phyloP scores from a whole-genome alignment of 2,113 vertebrate species.

The Cepphus grylle region DNA sequence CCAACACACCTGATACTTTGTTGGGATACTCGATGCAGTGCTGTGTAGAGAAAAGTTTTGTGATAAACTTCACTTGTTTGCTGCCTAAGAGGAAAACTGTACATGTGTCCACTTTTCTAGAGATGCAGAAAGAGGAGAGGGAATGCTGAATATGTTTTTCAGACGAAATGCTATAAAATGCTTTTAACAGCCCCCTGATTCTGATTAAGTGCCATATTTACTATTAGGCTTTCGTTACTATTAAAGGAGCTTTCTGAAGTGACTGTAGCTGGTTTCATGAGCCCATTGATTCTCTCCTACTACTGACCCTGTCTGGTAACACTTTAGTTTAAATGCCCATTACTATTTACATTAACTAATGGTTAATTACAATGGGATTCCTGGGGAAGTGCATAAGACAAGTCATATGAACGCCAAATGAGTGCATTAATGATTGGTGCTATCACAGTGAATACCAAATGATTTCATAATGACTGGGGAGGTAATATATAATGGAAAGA shows the following conservation, averaged over 20 bases:
- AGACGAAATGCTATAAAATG: background rate
- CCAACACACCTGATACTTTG: background rate
- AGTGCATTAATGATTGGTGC: constrained; percentile 74
- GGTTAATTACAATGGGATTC: constrained; percentile 76
- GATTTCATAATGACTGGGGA: constrained; percentile 75
- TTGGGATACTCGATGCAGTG: background rate
- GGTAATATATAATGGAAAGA: constrained; percentile 69
- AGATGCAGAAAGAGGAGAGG: background rate
- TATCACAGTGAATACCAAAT: constrained; percentile 77
- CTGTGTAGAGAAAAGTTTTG: background rate
- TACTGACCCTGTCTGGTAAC: constrained; percentile 58
- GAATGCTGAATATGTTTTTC: background rate
- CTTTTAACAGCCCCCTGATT: background rate
- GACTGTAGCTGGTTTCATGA: background rate
- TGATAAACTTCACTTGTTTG: accelerated
- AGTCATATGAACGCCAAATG: constrained; percentile 70
- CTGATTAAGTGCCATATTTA: constrained; percentile 17
- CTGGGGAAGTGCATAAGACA: constrained; percentile 68
- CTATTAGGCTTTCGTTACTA: background rate
- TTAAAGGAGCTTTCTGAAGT: constrained; percentile 10
- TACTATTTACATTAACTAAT: constrained; percentile 77
- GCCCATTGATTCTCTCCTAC: constrained; percentile 45
- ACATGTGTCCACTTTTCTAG: background rate
- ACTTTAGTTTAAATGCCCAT: constrained; percentile 69
- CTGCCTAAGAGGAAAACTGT: background rate